phyloP scores from a whole-genome alignment of 2,888 invertebrate species.

The Agrochola circellaris region DNA sequence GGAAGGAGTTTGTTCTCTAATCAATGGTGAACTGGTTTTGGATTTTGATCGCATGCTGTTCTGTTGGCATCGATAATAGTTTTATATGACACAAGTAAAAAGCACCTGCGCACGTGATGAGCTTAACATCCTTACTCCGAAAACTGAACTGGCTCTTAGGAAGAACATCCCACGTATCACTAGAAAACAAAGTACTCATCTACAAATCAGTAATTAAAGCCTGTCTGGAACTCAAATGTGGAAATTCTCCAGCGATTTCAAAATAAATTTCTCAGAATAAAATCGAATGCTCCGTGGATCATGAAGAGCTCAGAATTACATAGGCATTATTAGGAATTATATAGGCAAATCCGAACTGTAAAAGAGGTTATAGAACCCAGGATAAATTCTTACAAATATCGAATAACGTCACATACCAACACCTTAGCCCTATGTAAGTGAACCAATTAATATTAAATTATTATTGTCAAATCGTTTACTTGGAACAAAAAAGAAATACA shows the following conservation, averaged over 20 bases:
- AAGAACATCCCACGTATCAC: background rate
- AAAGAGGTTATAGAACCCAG: too few species aligned
- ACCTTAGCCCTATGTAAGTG: background rate
- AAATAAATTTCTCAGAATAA: too few species aligned
- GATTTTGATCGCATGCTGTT: background rate
- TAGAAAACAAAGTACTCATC: background rate
- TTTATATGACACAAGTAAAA: too few species aligned
- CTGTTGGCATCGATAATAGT: background rate
- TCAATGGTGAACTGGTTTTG: background rate
- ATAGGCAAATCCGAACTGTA: background rate
- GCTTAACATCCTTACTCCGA: background rate
- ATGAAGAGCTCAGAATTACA: too few species aligned
- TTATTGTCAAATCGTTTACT: too few species aligned
- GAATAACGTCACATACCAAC: too few species aligned
- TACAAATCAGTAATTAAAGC: background rate
- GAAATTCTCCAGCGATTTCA: too few species aligned
- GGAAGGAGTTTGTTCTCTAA: background rate
- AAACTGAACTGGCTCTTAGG: background rate
- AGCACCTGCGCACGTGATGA: background rate
- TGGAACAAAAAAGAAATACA: too few species aligned
- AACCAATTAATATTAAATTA: background rate
- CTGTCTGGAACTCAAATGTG: background rate
- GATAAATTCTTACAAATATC: too few species aligned
- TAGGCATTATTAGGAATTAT: too few species aligned
- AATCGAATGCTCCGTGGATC: too few species aligned